Percentiles rank a stretch among this genome's conserved stretches.
phyloP scores from a whole-genome alignment of 1,140 invertebrate species.

The Tyrophagus putrescentiae region DNA sequence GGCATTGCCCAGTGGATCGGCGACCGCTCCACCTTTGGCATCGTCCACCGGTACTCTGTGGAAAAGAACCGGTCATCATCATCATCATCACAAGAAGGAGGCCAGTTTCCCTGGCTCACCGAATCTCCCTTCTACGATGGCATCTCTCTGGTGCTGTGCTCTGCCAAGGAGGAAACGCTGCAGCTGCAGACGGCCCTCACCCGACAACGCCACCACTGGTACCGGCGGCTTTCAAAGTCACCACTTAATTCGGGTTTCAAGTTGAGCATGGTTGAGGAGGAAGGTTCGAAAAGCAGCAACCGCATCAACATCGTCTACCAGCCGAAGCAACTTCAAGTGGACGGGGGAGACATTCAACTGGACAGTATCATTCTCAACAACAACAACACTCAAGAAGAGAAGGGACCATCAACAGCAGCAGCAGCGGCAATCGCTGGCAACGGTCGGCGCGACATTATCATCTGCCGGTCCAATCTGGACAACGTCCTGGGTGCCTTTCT shows the following conservation, averaged over 20 bases:
- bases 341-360: not conserved
- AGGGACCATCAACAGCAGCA: not conserved
- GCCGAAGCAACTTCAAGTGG: not conserved
- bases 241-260: constrained; percentile 6
- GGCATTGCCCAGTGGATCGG: not conserved
- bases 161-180: not conserved
- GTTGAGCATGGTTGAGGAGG: not conserved
- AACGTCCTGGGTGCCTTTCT: constrained; percentile 2
- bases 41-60: not conserved
- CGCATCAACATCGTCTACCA: not conserved
- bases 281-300: too few relatives aligned
- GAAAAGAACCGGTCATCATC: not conserved
- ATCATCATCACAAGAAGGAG: not conserved
- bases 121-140: too few relatives aligned
- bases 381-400: constrained; percentile 1
- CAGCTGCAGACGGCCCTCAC: not conserved
- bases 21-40: not conserved
- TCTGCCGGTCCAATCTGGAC: not conserved
- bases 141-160: not conserved
- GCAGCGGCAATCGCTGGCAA: too few relatives aligned
- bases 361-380: not conserved
- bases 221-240: constrained; percentile 4
- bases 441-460: constrained; percentile 3
- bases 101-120: too few relatives aligned
- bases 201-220: constrained; percentile 2